Conservation (phyloP, 2,888 invertebrate species). For the Spilosoma lubricipeda region DNA sequence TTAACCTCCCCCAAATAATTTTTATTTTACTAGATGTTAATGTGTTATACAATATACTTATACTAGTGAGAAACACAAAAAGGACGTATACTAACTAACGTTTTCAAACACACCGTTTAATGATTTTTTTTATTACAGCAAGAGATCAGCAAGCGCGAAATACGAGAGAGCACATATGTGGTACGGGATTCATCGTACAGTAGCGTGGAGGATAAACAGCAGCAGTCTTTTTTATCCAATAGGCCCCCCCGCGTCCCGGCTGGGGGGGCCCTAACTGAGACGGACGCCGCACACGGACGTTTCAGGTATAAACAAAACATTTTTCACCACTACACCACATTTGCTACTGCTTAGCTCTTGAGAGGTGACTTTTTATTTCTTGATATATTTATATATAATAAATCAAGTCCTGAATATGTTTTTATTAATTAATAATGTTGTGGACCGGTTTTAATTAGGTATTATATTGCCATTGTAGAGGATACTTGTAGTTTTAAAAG, state of each 20-base stretch:
- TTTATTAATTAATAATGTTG: no score
- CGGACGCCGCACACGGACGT: conserved; percentile 85
- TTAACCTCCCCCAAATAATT: no score
- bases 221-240: conserved; percentile 87
- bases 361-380: no score
- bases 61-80: background rate
- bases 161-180: conserved; percentile 80
- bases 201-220: conserved; percentile 79
- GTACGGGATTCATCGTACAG: conserved; percentile 82
- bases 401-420: no score
- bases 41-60: background rate
- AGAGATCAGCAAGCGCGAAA: conserved; percentile 76
- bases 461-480: no score
- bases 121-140: conserved; percentile 60
- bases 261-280: conserved; percentile 86
- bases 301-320: conserved; percentile 68
- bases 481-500: no score
- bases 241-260: conserved; percentile 86
- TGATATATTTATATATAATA: no score
- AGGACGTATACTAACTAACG: background rate
- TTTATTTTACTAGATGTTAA: no score
- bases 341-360: no score
- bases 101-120: background rate
- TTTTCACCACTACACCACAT: no score
- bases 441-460: no score